Evolutionary conservation across 1,140 invertebrate species (phyloP).

Genomic region (Cataglyphis hispanica): DNA sequence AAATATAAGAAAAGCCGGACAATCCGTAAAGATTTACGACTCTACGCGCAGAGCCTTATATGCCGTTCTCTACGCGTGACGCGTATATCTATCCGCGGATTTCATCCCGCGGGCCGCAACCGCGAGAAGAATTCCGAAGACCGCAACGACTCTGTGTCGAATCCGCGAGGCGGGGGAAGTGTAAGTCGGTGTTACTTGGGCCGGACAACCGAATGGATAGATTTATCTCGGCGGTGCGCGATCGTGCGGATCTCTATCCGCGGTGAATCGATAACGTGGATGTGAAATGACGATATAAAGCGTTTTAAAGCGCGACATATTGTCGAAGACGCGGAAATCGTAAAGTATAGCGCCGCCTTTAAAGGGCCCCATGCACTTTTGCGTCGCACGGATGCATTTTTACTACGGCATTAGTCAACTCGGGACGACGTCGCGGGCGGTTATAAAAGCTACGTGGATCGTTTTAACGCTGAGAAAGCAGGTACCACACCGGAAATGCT

Average conservation of each 20-base stretch:
- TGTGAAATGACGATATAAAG: conserved; percentile 25
- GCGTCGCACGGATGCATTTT: background rate
- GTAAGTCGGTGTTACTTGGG: background rate
- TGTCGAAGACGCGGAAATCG: conserved; percentile 29
- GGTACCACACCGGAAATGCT: background rate
- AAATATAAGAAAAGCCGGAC: conserved; percentile 31
- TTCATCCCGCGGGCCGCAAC: background rate
- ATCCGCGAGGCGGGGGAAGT: conserved; percentile 7
- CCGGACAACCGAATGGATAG: conserved; percentile 35
- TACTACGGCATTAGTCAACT: conserved; percentile 19
- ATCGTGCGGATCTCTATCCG: background rate
- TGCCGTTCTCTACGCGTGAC: background rate
- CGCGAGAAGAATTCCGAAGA: background rate
- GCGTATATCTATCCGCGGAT: conserved; percentile 2
- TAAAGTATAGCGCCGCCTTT: conserved; percentile 3
- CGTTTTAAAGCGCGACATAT: background rate
- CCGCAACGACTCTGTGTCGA: conserved; percentile 31
- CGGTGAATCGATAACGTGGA: conserved; percentile 20
- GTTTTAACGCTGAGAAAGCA: background rate
- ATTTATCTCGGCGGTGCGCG: conserved; percentile 29
- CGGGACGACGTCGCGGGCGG: background rate
- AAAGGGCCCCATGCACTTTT: background rate
- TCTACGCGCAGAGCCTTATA: background rate
- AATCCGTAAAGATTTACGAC: conserved; percentile 57
- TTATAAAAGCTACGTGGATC: background rate